These are phyloP conservation scores for Hypolimnas misippus DNA, from an alignment of 2,888 invertebrate genomes.

Conservation along the genomic window DNA sequence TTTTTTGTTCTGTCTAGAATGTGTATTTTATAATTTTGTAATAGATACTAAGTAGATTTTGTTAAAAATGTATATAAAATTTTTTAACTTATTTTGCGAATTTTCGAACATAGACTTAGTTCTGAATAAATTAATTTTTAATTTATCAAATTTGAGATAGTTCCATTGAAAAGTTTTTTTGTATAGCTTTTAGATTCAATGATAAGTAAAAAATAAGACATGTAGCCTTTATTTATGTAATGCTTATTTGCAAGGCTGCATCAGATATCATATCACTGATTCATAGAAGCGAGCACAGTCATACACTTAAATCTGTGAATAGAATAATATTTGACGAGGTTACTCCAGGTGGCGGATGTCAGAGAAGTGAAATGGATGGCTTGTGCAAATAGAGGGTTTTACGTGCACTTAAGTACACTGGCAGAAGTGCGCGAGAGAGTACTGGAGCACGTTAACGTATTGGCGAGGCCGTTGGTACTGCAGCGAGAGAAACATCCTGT, in stretches of 20 bases:
- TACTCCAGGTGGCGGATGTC: constrained; percentile 90
- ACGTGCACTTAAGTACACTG: constrained; percentile 97
- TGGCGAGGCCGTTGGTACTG: constrained; percentile 97
- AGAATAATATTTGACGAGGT: constrained; percentile 52
- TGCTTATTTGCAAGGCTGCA: constrained; percentile 43
- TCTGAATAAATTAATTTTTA: background rate
- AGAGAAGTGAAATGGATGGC: constrained; percentile 99
- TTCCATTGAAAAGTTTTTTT: background rate
- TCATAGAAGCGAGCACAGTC: constrained; percentile 26
- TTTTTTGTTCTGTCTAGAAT: background rate
- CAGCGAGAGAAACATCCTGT: constrained; percentile 93
- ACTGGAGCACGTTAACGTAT: constrained; percentile 97
- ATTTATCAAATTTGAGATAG: background rate
- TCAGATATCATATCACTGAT: constrained; percentile 42
- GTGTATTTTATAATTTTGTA: background rate
- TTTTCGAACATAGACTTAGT: too few species aligned
- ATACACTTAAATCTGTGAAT: too few species aligned
- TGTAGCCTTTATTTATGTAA: constrained; percentile 27
- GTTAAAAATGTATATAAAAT: too few species aligned
- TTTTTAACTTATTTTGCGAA: too few species aligned
- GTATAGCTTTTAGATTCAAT: constrained; percentile 14
- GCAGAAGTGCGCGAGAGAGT: constrained; percentile 99
- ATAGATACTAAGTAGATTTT: too few species aligned
- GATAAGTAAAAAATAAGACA: background rate
- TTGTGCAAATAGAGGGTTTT: constrained; percentile 97